Evolutionary conservation across 1,140 invertebrate genomes (phyloP).

Genomic region (Aphelinus atriplicis): DNA sequence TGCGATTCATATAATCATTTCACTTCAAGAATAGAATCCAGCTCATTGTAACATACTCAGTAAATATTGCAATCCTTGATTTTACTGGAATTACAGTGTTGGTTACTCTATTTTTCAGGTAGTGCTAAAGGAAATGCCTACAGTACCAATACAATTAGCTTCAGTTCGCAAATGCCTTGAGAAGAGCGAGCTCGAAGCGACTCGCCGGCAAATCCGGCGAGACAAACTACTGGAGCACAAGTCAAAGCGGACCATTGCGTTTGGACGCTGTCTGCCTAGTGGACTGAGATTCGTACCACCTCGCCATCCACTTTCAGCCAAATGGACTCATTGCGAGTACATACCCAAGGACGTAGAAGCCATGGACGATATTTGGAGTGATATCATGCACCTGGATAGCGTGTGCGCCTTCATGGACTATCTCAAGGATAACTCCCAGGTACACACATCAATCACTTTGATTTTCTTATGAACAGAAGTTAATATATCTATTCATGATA

Average conservation of each 20-base stretch:
- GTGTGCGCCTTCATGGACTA: constrained; percentile 56
- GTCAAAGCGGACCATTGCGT: constrained; percentile 60
- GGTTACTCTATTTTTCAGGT: constrained; percentile 41
- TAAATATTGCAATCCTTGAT: background rate
- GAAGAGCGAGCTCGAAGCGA: constrained; percentile 58
- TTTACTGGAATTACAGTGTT: too few relatives aligned
- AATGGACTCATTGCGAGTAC: constrained; percentile 64
- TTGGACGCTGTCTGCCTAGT: constrained; percentile 65
- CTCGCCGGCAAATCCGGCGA: constrained; percentile 61
- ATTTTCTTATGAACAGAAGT: too few relatives aligned
- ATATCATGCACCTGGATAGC: constrained; percentile 65
- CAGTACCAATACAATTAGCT: constrained; percentile 49
- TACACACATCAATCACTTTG: constrained; percentile 11
- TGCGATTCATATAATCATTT: background rate
- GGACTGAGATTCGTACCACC: constrained; percentile 66
- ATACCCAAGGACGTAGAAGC: constrained; percentile 67
- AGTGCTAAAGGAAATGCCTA: constrained; percentile 51
- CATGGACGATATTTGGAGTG: constrained; percentile 70
- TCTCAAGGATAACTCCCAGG: constrained; percentile 46
- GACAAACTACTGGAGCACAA: constrained; percentile 65
- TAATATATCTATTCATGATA: too few relatives aligned
- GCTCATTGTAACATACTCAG: background rate
- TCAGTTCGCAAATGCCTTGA: constrained; percentile 52
- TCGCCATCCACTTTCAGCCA: constrained; percentile 60
- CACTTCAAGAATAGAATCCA: too few relatives aligned